Evolutionary conservation across 35 echinoderm and acorn worm genomes (phyloP), one percentile per base, ranked within the genome.

Genomic region (Holothuria glaberrima): DNA sequence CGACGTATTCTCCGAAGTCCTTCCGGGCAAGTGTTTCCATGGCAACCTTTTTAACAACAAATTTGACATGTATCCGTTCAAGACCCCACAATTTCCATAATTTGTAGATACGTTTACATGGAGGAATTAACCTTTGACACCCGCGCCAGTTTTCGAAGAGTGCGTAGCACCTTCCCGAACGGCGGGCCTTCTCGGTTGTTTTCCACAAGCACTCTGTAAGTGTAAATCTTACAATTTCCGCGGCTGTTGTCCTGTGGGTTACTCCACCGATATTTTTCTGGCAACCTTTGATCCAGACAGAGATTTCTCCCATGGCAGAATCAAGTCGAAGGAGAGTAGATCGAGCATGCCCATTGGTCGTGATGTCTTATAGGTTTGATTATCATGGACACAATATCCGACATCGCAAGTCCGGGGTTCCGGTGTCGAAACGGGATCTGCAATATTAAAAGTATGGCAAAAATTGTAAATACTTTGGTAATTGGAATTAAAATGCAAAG

Each of bases 131-230:
- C 44, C 85, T 68, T 52, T 87, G 65, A 36, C 85, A 87, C 3
- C 85, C 85, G 35, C 85, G 85, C 85, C 85, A 87, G 41, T 87
- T 87, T 87, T 87, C 85, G 41, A 87, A 87, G 29, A 87, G 85
- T 33, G 85, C 85, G 50, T 87, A 87, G 35, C 85, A 71, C 66
- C 85, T 67, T 62, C 85, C 85, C 31, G 61, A 24, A 35, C 60
- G 60, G 35, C 66, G 60, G 85, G 34, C 60, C 35, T 67, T 46
- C 26, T 87, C 66, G 61, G 85, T 71, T 3, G 60, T 48, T 50
- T n/a, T 24, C 66, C 85, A 67, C 38, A 87, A 20, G 50, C 66
- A 46, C 38, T 87, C 85, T 18, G 85, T 46, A 22, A 87, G 58
- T 22, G 35, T 34, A 12, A 87, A 87, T 12, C 60, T 69, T 34